A percentile compares a stretch with the other conserved stretches of the same genome.
These are phyloP conservation scores for Oxytorus armatus DNA, from an alignment of 2,888 invertebrate species.

Conservation along the genomic window DNA sequence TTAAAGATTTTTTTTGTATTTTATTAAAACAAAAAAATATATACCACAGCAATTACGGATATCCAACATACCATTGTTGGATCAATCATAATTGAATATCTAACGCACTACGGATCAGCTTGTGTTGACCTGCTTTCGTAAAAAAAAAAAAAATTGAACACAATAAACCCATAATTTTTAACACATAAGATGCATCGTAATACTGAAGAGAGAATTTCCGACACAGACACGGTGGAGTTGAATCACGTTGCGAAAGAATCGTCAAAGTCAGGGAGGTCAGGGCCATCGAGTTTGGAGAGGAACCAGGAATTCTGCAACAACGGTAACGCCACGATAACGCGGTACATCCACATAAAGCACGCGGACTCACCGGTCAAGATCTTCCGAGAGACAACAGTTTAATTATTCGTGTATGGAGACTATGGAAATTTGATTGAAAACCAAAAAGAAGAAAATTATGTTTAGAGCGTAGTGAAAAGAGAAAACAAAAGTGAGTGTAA, in stretches of 20 bases:
- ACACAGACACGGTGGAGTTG: constrained; percentile 71
- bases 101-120: constrained; percentile 24
- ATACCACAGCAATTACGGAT: too few species aligned
- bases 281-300: constrained; percentile 69
- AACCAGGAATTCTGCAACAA: constrained; percentile 74
- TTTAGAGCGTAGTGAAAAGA: constrained; percentile 48
- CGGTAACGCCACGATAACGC: constrained; percentile 82
- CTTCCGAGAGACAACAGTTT: constrained; percentile 84
- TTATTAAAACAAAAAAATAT: too few species aligned
- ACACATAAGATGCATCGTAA: constrained; percentile 48
- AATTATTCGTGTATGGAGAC: constrained; percentile 63
- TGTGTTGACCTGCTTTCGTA: constrained; percentile 41
- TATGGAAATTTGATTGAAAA: constrained; percentile 17
- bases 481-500: constrained; percentile 61
- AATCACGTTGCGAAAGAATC: constrained; percentile 71
- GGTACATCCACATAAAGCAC: constrained; percentile 84
- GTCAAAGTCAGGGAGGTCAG: constrained; percentile 64
- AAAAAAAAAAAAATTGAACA: constrained; percentile 5
- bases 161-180: not conserved
- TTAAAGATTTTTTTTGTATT: too few species aligned
- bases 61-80: too few species aligned
- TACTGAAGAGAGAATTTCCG: constrained; percentile 69
- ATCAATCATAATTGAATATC: too few species aligned
- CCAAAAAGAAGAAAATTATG: constrained; percentile 46
- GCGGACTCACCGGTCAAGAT: constrained; percentile 83